Base-by-base conservation (phyloP, 2,113 vertebrate species). In the Chelonoidis abingdonii region DNA sequence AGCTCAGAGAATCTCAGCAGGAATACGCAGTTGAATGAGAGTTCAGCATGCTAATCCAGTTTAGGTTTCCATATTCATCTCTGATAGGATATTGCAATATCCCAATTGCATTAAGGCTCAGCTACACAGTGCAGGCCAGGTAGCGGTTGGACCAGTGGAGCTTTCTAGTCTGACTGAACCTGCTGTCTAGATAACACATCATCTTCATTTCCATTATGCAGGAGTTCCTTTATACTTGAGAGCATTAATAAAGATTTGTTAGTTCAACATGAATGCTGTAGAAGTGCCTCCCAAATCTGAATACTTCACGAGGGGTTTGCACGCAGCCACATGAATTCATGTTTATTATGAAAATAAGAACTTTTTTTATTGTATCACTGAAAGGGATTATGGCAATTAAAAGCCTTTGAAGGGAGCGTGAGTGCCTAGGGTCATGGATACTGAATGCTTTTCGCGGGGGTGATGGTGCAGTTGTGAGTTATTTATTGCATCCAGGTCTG, bases 151-250 rank as follows among this genome's bases (percentile, higher is more conserved):
- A 95, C 78, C 89, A 13, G 78, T 4, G 87, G 78, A 92, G 92
- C 87, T 38, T 92, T 94, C 54, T 47, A 27, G 78, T 93, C 94
- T 94, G 88, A 84, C 86, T 41, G 84, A 92, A 57, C 83, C 87
- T 92, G 88, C 83, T 84, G 78, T 72, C 89, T 86, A 89, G 91
- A 76, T 92, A 95, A 82, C 59, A 4, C 87, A 80, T 82, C 25
- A 84, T 93, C 93, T 96, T 90, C 90, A 92, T 93, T 84, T 92
- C 90, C 76, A 54, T 94, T 80, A 78, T 90, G 65, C 65, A 72
- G 19, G 35, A 38, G 17, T 38, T 38, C 35, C 65, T 72, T 38
- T 72, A 22, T 22, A 5, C 38, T 11, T 5, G 87, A 94, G 95
- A 93, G 72, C 69, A 78, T 80, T 89, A 93, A 89, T 86, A 87